Evolutionary conservation across 1,140 invertebrate species (phyloP).

Genomic region (Bombus terrestris): DNA sequence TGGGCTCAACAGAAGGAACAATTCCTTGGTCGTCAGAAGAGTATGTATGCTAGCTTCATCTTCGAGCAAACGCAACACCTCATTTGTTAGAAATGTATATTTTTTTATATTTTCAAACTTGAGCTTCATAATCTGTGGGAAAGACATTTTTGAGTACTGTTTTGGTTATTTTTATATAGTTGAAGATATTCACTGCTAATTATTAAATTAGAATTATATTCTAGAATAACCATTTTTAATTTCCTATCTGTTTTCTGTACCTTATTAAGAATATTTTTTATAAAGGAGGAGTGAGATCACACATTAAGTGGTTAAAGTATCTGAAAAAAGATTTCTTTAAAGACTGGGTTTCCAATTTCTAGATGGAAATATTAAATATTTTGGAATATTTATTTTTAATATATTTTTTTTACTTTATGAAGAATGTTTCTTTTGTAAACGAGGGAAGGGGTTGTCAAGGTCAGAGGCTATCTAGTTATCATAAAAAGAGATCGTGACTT

Average conservation of each 20-base stretch:
- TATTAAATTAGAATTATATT: neutral
- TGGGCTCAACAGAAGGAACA: slow-evolving; percentile 93
- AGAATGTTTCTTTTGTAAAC: too few species aligned
- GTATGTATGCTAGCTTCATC: slow-evolving; percentile 84
- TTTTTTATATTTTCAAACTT: neutral
- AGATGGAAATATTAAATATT: too few species aligned
- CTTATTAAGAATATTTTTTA: neutral
- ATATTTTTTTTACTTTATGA: too few species aligned
- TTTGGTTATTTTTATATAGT: neutral
- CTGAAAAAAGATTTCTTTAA: too few species aligned
- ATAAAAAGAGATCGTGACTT: too few species aligned
- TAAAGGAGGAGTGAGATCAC: too few species aligned
- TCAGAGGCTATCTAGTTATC: too few species aligned
- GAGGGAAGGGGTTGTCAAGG: too few species aligned
- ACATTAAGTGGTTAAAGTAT: too few species aligned
- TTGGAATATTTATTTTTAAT: too few species aligned
- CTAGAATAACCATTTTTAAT: neutral
- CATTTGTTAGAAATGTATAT: too few species aligned
- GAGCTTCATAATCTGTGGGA: neutral
- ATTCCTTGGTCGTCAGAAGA: slow-evolving; percentile 93
- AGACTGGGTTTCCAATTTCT: too few species aligned
- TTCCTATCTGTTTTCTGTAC: neutral
- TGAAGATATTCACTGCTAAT: neutral
- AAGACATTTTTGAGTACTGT: neutral
- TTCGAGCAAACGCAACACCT: slow-evolving; percentile 21